Evolutionary conservation across 2,888 invertebrate species (phyloP).

Genomic region (Luperina nickerlii): DNA sequence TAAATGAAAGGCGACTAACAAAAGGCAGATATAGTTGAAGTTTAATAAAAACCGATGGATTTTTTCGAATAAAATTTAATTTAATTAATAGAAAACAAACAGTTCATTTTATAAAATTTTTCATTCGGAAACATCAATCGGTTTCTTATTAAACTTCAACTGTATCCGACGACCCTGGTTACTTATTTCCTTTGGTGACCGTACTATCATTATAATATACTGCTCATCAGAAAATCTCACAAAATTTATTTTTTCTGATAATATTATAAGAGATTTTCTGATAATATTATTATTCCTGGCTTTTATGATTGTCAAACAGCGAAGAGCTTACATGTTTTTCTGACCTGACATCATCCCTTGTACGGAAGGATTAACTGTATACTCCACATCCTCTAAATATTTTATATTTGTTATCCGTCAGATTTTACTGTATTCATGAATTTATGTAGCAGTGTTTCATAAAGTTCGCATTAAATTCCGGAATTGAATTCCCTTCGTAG

Average conservation of each 20-base stretch:
- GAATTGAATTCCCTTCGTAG: constrained; percentile 13
- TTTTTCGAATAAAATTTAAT: no score
- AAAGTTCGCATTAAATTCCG: constrained; percentile 20
- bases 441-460: constrained; percentile 20
- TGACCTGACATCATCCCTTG: not conserved
- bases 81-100: no score
- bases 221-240: not conserved
- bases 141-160: no score
- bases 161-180: no score
- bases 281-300: no score
- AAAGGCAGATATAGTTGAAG: not conserved
- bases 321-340: not conserved
- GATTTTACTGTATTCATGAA: not conserved
- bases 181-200: no score
- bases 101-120: no score
- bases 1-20: not conserved
- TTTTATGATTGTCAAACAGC: not conserved
- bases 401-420: not conserved
- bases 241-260: no score
- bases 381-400: not conserved
- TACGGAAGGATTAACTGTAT: not conserved
- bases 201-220: no score
- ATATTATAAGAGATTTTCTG: no score
- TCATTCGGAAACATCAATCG: no score
- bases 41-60: no score